These are phyloP conservation scores for Tyto alba DNA, from an alignment of 2,113 vertebrate species.

Conservation along the genomic window DNA sequence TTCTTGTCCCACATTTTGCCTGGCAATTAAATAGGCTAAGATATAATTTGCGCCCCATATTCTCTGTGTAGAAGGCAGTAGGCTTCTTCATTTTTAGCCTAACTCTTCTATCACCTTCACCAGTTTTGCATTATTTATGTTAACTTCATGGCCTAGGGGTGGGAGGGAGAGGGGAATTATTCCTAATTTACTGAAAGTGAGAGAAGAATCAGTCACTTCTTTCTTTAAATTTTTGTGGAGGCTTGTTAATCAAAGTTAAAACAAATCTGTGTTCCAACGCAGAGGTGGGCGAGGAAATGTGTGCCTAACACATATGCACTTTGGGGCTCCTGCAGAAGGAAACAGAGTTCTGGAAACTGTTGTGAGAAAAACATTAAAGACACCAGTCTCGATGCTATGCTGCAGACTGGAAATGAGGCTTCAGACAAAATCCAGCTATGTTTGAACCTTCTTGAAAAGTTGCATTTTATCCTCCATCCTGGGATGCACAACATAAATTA, in stretches of 20 bases:
- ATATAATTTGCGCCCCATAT: slow-evolving; percentile 49
- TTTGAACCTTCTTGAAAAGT: background rate
- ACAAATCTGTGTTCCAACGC: slow-evolving; percentile 46
- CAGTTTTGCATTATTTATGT: slow-evolving; percentile 57
- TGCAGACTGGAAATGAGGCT: background rate
- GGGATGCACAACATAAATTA: background rate
- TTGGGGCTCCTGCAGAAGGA: slow-evolving; percentile 54
- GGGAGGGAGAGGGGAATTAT: slow-evolving; percentile 62
- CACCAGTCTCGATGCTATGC: background rate
- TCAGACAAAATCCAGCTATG: background rate
- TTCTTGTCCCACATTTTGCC: slow-evolving; percentile 58
- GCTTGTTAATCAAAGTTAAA: slow-evolving; percentile 57
- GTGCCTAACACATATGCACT: slow-evolving; percentile 62
- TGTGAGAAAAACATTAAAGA: slow-evolving; percentile 63
- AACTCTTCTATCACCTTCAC: slow-evolving; percentile 52
- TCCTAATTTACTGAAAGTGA: slow-evolving; percentile 64
- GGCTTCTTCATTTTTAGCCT: slow-evolving; percentile 60
- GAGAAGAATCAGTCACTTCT: slow-evolving; percentile 58
- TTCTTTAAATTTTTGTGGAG: slow-evolving; percentile 48
- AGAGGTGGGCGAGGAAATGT: slow-evolving; percentile 61
- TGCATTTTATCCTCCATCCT: background rate
- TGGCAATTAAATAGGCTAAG: slow-evolving; percentile 49
- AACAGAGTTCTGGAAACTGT: slow-evolving; percentile 60
- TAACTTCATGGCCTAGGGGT: slow-evolving; percentile 54
- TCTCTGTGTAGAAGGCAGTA: slow-evolving; percentile 43